These are phyloP conservation scores for Aphelinus atriplicis DNA, from an alignment of 1,140 invertebrate species.

Conservation along the genomic window DNA sequence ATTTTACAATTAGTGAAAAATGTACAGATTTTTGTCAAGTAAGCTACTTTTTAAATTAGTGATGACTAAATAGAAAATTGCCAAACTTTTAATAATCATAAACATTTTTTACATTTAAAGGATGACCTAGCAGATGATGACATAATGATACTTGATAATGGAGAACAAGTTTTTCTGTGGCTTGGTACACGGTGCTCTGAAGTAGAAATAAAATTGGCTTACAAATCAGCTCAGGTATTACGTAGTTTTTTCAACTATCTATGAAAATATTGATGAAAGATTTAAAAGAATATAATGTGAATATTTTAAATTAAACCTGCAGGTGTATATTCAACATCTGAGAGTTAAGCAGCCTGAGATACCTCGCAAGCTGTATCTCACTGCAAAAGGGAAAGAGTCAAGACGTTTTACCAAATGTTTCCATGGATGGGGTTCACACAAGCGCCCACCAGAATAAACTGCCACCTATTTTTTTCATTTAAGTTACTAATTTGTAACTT, in stretches of 20 bases:
- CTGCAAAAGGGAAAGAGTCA: slow-evolving; percentile 96
- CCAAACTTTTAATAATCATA: not conserved
- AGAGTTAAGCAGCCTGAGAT: slow-evolving; percentile 93
- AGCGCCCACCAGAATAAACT: slow-evolving; percentile 74
- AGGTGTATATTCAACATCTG: slow-evolving; percentile 98
- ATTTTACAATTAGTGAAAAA: slow-evolving; percentile 99
- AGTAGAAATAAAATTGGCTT: slow-evolving; percentile 98
- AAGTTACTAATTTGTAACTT: not conserved
- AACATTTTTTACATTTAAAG: slow-evolving; percentile 63
- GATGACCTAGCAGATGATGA: slow-evolving; percentile 99
- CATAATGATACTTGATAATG: slow-evolving; percentile 99
- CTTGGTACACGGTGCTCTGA: slow-evolving; percentile 95
- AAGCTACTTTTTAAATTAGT: slow-evolving; percentile 40
- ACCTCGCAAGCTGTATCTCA: slow-evolving; percentile 93
- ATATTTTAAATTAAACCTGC: slow-evolving; percentile 40
- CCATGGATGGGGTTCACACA: slow-evolving; percentile 93
- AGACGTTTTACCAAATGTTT: slow-evolving; percentile 96
- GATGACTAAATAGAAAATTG: not conserved
- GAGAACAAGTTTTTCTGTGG: slow-evolving; percentile 98
- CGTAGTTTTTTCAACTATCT: slow-evolving; percentile 65
- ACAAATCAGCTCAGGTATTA: slow-evolving; percentile 98
- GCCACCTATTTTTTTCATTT: slow-evolving; percentile 1
- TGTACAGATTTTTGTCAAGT: slow-evolving; percentile 99
- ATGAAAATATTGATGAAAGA: not conserved
- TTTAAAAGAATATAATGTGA: slow-evolving; percentile 11